Evolutionary conservation across 2,797 vertebrate species (phyloP), one percentile per base, ranked within the genome.

Genomic region (Catostomus latipinnis): DNA sequence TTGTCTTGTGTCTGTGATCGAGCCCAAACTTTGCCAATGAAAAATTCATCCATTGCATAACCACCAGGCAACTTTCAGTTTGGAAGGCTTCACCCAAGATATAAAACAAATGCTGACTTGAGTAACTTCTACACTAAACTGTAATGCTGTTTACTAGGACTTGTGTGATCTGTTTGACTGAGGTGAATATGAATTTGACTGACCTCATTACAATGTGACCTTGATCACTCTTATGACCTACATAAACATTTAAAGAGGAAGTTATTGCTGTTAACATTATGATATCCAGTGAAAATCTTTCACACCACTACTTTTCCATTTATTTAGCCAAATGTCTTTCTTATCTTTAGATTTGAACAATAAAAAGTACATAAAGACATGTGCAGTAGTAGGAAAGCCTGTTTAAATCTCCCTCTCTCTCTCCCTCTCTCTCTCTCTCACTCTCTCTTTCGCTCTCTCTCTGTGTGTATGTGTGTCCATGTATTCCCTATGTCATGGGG

Each of bases 41-140:
- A 87, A 87, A 85, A 87, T 88, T 83, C 68, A 88, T 12, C 34
- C 34, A 34, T 4, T 34, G 34, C 4, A 34, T 4, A 34, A 34
- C 34, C 34, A 34, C 4, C 34, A 34, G 2, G 34, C 2, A 4
- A 34, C 34, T 34, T 34, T 34, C 34, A 34, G 34, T 34, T 34
- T 22, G 22, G 1, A 22, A 22, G 22, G 22, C 22, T 22, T 22
- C 22, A 22, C 22, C 22, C 22, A 22, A 22, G 22, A 22, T 3
- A 22, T 22, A 22, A 22, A 22, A 22, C 1, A 22, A 22, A 22
- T 22, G 22, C 2, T 22, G 22, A 22, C 22, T 22, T 22, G 22
- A 22, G 22, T 22, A 22, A 22, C 22, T 22, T 22, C 22, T 22
- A 22, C 22, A 22, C 22, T 22, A 22, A 22, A 22, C 22, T 22